These are phyloP conservation scores for Paracentrotus lividus DNA, from an alignment of 53 echinoderm and acorn worm genomes.

Conservation along the genomic window DNA sequence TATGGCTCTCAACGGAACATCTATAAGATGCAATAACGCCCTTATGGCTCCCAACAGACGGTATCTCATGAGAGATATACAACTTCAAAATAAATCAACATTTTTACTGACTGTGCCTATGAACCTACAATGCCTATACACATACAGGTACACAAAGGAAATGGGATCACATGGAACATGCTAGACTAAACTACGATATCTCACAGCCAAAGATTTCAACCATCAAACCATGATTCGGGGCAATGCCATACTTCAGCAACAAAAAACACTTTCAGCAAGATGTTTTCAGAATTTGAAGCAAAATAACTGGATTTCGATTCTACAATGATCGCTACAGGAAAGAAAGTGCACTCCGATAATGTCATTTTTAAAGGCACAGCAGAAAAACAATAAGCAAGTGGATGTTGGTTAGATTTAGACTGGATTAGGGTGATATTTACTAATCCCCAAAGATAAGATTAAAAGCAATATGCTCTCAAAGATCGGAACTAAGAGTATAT, in stretches of 20 bases:
- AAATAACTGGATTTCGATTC: too few species aligned
- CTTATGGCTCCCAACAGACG: too few species aligned
- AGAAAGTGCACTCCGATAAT: background rate
- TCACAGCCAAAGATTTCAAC: background rate
- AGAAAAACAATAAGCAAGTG: background rate
- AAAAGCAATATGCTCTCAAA: background rate
- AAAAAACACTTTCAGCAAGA: background rate
- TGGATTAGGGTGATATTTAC: background rate
- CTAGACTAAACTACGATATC: background rate
- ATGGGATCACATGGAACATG: background rate
- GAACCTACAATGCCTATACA: too few species aligned
- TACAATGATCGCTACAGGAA: background rate
- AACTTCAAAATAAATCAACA: too few species aligned
- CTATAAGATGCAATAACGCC: too few species aligned
- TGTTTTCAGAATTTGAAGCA: background rate
- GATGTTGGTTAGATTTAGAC: background rate
- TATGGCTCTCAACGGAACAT: too few species aligned
- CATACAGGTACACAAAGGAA: background rate
- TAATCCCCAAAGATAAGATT: background rate
- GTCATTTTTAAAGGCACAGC: background rate
- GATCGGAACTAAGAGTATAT: background rate
- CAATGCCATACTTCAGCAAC: background rate
- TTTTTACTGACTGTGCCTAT: too few species aligned
- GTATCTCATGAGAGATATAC: too few species aligned
- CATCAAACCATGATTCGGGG: background rate